Conservation (phyloP, 2,113 vertebrate species). For the Chamaetylas fuelleborni region DNA sequence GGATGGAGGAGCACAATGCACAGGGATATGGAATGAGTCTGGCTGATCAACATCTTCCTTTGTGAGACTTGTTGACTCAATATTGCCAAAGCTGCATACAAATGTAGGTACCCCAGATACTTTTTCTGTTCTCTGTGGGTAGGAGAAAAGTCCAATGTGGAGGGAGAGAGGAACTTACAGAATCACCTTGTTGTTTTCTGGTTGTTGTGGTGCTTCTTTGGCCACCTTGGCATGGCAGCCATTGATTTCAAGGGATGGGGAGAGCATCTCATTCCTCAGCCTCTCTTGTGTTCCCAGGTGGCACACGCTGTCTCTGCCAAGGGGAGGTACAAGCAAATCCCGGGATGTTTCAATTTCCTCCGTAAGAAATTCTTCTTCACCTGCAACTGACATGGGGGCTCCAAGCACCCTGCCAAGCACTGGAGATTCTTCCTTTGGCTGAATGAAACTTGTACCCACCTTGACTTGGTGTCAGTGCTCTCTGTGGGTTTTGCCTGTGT, state of each 20-base stretch:
- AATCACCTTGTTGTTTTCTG: neutral
- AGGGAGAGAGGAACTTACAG: neutral
- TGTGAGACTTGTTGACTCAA: no score
- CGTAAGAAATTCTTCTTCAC: conserved; percentile 87
- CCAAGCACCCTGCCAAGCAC: fast-evolving
- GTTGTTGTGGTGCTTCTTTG: fast-evolving
- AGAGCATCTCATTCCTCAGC: fast-evolving
- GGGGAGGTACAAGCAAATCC: conserved; percentile 91
- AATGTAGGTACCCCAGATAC: no score
- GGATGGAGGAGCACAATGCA: neutral
- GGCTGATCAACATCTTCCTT: neutral
- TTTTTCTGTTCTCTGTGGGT: fast-evolving
- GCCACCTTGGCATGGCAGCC: no score
- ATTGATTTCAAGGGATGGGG: neutral
- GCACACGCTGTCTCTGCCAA: conserved; percentile 83
- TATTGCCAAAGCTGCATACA: neutral
- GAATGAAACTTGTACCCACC: fast-evolving
- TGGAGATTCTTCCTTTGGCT: fast-evolving
- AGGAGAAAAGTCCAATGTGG: neutral
- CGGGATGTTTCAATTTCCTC: conserved; percentile 90
- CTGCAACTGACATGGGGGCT: neutral
- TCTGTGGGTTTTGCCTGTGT: neutral
- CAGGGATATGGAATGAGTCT: fast-evolving
- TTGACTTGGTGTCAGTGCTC: fast-evolving
- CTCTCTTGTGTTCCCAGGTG: conserved; percentile 75